phyloP scores from a whole-genome alignment of 1,140 invertebrate genomes.

The Zaprionus vittiger region DNA sequence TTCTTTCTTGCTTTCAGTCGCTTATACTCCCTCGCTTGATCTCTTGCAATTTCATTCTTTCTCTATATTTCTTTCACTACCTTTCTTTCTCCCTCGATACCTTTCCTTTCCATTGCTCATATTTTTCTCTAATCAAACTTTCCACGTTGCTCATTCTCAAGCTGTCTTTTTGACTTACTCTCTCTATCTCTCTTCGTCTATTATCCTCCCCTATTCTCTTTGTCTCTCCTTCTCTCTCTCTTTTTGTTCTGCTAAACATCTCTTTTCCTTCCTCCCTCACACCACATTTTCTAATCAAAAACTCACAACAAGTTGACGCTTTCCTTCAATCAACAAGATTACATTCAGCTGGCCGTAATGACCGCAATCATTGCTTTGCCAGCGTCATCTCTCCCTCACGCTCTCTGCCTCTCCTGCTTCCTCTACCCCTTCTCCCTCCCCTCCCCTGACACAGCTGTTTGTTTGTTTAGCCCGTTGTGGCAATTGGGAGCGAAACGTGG shows the following conservation, averaged over 20 bases:
- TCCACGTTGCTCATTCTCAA: too few relatives aligned
- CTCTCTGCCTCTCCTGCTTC: background rate
- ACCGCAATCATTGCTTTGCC: conserved; percentile 41
- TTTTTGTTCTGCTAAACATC: background rate
- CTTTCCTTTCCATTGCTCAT: too few relatives aligned
- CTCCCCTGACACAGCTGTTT: conserved; percentile 27
- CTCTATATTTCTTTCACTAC: background rate
- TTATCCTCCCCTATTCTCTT: rapidly evolving
- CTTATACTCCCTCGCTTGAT: too few relatives aligned
- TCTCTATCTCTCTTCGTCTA: too few relatives aligned
- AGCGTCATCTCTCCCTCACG: background rate
- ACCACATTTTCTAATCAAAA: conserved; percentile 6
- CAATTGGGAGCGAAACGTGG: conserved; percentile 48
- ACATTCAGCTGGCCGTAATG: conserved; percentile 40
- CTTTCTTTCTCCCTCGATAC: too few relatives aligned
- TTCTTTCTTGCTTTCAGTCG: too few relatives aligned
- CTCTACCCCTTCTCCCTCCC: background rate
- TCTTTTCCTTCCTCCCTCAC: background rate
- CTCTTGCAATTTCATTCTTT: too few relatives aligned
- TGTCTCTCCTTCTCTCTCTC: background rate
- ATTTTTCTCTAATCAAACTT: too few relatives aligned
- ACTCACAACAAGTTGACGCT: background rate
- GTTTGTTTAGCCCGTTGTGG: conserved; percentile 57
- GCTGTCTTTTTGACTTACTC: too few relatives aligned
- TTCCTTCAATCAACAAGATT: conserved; percentile 20